Evolutionary conservation across 2,888 invertebrate species (phyloP).

Genomic region (Torymus auratus): DNA sequence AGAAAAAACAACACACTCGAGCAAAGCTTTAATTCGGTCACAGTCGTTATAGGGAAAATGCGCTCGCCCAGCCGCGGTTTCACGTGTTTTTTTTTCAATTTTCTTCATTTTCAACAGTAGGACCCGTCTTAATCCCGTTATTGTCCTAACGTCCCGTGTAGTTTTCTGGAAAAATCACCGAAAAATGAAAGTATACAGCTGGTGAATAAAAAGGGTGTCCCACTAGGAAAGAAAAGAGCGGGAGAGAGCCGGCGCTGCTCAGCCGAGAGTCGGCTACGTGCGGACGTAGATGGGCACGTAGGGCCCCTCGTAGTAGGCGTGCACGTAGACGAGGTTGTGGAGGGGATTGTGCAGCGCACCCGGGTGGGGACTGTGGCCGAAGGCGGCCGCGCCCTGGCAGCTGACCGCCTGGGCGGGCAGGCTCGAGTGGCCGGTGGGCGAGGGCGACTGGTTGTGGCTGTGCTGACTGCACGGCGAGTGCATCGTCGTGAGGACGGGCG

Average conservation of each 20-base stretch:
- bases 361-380: constrained; percentile 70
- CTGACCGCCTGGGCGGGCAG: background rate
- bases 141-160: constrained; percentile 19
- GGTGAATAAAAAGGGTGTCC: no score
- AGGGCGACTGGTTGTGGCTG: constrained; percentile 72
- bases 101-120: background rate
- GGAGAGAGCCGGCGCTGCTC: background rate
- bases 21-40: constrained; percentile 53
- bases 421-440: constrained; percentile 63
- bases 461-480: constrained; percentile 65
- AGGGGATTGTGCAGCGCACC: constrained; percentile 72
- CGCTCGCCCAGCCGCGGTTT: background rate
- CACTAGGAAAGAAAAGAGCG: background rate
- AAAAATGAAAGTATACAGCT: no score
- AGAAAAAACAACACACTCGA: constrained; percentile 24
- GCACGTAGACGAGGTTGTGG: constrained; percentile 75
- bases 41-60: constrained; percentile 42
- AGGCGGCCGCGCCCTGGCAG: constrained; percentile 62
- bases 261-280: constrained; percentile 61
- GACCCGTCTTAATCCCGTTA: constrained; percentile 7
- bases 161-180: background rate
- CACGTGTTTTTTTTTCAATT: background rate
- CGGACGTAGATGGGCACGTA: constrained; percentile 66
- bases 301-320: constrained; percentile 73
- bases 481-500: constrained; percentile 75